A percentile compares a stretch with the other conserved stretches of the same genome.
Evolutionary conservation across 2,113 vertebrate species (phyloP).

Genomic region (Propithecus coquereli): DNA sequence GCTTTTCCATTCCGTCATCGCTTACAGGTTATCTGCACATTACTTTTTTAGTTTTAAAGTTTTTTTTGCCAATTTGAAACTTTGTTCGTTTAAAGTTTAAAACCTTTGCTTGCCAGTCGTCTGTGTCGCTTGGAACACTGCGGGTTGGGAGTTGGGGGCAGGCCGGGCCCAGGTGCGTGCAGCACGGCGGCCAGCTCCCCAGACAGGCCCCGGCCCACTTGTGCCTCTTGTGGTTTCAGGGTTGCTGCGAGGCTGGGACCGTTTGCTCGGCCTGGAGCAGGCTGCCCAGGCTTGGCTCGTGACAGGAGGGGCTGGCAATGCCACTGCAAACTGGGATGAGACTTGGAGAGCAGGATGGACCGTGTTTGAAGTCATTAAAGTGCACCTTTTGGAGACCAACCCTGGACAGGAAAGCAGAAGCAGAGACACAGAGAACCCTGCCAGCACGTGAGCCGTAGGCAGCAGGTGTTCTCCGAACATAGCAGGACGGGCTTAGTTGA

Average conservation of each 20-base stretch:
- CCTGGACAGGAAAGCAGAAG: background rate
- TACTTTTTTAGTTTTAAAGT: background rate
- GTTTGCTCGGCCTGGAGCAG: background rate
- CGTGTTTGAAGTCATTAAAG: background rate
- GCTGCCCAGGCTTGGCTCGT: background rate
- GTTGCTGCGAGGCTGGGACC: background rate
- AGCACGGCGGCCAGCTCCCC: fast-evolving
- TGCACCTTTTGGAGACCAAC: background rate
- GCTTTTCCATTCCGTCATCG: background rate
- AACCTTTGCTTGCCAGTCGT: background rate
- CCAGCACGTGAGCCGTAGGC: fast-evolving
- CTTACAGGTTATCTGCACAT: too few relatives aligned
- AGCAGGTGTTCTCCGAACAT: background rate
- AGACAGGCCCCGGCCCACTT: background rate
- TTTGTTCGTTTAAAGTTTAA: too few relatives aligned
- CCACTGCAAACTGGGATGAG: background rate
- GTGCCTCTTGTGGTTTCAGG: background rate
- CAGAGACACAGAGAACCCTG: background rate
- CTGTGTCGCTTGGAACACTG: background rate
- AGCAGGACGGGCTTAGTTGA: fast-evolving
- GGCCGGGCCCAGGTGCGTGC: background rate
- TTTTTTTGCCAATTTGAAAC: background rate
- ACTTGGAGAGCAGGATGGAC: too few relatives aligned
- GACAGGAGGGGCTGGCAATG: too few relatives aligned
- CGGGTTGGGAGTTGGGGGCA: fast-evolving